Base-by-base conservation (phyloP, 2,797 vertebrate genomes). In the Aplochiton taeniatus region DNA sequence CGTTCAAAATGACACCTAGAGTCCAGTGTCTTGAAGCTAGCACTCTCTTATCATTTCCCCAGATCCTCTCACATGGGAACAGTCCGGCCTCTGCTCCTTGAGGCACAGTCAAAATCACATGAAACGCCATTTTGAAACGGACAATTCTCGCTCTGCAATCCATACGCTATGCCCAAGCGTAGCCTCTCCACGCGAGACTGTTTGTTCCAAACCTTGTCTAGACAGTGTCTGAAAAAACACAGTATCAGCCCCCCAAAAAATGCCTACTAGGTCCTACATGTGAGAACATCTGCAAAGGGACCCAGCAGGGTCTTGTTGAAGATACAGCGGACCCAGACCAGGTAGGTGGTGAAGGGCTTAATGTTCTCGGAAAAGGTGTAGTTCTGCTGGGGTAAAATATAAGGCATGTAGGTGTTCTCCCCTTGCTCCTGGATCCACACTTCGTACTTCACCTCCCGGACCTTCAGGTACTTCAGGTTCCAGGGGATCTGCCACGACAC, bases 381-480 rank as follows among this genome's bases (percentile, higher is more conserved):
- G 91, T 99, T 99, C 90, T 95, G 96, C 83, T 96, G 94, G 49
- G 94, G 92, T 71, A 99, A 91, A 76, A 98, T 95, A 72, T 98
- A 96, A 91, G 98, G 98, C 95, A 96, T 97, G 72, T 99, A 99
- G 3, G 95, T 97, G 91, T 96, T 98, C 86, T 99, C 98, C 53
- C 98, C 98, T 90, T 98, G 96, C 83, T 99, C 98, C 90, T 99
- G 98, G 77, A 99, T 97, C 98, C 98, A 99, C 54, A 99, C 97
- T 83, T 99, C 98, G 0, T 99, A 99, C 82, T 93, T 96, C 14
- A 99, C 96, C 73, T 98, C 97, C 86, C 92, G 90, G 49, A 98
- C 96, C 81, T 98, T 98, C 74, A 99, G 88, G 83, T 95, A 99
- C 79, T 93, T 96, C 66, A 99, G 91, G 83, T 99, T 99, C 98